These are phyloP conservation scores for Lepidurus couesii DNA, from an alignment of 1,140 invertebrate genomes.

Conservation along the genomic window DNA sequence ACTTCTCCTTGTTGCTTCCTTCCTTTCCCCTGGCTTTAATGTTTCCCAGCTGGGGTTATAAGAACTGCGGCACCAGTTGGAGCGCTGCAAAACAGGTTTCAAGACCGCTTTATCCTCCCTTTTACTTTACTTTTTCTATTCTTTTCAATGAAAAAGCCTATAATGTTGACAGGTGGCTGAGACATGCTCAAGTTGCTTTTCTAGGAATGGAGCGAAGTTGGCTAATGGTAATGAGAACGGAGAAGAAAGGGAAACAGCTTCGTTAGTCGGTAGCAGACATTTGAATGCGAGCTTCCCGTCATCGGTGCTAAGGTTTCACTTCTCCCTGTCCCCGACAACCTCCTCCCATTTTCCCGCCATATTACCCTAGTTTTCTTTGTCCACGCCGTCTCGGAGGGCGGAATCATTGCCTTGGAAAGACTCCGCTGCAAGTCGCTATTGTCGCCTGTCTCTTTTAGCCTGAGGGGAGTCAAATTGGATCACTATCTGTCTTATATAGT, in stretches of 20 bases:
- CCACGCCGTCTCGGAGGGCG: background rate
- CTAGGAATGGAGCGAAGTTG: background rate
- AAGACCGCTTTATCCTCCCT: too few relatives aligned
- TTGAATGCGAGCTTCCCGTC: background rate
- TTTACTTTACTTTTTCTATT: too few relatives aligned
- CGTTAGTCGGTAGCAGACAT: constrained; percentile 5
- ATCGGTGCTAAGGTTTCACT: background rate
- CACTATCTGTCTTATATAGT: background rate
- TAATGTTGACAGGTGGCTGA: background rate
- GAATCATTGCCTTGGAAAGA: background rate
- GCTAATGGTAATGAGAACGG: constrained; percentile 9
- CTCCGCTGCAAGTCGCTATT: background rate
- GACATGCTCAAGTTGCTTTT: background rate
- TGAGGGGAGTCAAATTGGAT: constrained; percentile 11
- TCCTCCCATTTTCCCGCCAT: background rate
- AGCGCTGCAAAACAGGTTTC: too few relatives aligned
- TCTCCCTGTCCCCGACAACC: background rate
- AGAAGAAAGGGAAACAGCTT: background rate
- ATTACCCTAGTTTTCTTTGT: background rate
- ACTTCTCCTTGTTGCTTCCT: background rate
- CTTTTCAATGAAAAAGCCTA: background rate
- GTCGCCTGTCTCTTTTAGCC: constrained; percentile 1
- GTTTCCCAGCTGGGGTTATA: too few relatives aligned
- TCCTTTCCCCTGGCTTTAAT: background rate
- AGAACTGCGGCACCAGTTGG: too few relatives aligned